Conservation (phyloP, 2,113 vertebrate genomes). For the Nestor notabilis region DNA sequence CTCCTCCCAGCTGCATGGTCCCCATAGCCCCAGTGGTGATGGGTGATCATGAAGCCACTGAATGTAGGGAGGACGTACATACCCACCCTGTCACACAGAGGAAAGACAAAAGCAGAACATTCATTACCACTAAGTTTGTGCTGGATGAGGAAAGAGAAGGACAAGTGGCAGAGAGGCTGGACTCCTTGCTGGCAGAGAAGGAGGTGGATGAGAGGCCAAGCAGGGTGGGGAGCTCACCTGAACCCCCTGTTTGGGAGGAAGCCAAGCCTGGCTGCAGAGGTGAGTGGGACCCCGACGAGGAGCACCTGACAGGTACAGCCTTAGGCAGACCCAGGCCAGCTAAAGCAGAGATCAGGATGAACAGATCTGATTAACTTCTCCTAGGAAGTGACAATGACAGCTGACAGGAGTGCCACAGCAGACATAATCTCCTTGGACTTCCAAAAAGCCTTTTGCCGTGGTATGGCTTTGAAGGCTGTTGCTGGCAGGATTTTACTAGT, state of each 20-base stretch:
- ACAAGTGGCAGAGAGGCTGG: neutral
- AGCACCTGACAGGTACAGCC: neutral
- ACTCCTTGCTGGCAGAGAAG: neutral
- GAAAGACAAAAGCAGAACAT: neutral
- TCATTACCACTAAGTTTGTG: neutral
- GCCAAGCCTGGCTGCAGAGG: neutral
- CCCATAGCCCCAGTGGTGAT: accelerated
- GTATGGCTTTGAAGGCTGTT: neutral
- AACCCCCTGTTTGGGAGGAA: neutral
- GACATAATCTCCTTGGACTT: constrained; percentile 15
- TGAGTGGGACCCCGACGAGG: accelerated
- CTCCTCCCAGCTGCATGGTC: accelerated
- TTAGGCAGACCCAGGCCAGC: neutral
- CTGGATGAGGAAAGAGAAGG: neutral
- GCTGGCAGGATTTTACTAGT: neutral
- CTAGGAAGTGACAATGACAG: constrained; percentile 18
- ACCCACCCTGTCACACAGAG: neutral
- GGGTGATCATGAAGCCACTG: neutral
- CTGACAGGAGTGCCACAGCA: neutral
- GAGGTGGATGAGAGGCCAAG: neutral
- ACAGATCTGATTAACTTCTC: constrained; percentile 49
- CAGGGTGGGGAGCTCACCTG: neutral
- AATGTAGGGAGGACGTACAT: neutral
- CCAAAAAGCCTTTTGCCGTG: neutral
- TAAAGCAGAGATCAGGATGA: constrained; percentile 47